Evolutionary conservation across 23 tunicate genomes (phyloP), one percentile per base, ranked within the genome.

Genomic region (Ciona savignyi): DNA sequence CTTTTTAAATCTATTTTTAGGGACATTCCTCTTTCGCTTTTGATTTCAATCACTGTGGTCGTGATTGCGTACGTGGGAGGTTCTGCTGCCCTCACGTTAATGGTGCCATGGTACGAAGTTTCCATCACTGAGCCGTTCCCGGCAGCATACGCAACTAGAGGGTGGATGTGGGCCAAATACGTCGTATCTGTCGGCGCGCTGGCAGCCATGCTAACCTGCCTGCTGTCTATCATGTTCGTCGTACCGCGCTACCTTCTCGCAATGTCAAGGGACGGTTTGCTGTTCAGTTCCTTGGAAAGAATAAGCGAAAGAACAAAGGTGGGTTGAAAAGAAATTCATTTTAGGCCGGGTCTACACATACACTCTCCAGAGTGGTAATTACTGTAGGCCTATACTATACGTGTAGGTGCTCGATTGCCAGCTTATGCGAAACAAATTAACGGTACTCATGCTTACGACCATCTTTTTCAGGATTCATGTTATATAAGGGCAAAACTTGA

Each of bases 81-180:
- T 0, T 85, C 98, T 2, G 70, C 86, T 11, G 79, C 86, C n/a
- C 67, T 91, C 9, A 91, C 98, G 1, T 60, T 91, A 0, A 91
- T 91, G 98, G 98, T 91, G 0, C 98, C 98, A 4, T 91, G 79
- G 75, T 64, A 80, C 33, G 56, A 62, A 0, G 75, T 91, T 33
- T 77, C 85, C 15, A 74, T 62, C 25, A 6, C 30, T n/a, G 76
- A 93, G 4, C 93, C 98, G 0, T 85, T 80, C 63, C 93, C 98
- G 0, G 71, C 93, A 2, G 98, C 98, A 4, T 91, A 78, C 65
- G 62, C 32, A 26, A 22, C n/a, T 24, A 0, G 62, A 27, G 98
- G 98, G 3, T 85, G 90, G 86, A 23, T 25, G 19, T 91, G 98
- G 98, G 85, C 93, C 6, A 70, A 73, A 51, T 91, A 91, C 73